Base-by-base conservation (phyloP, 2,888 invertebrate genomes). In the Meteorus colon region DNA sequence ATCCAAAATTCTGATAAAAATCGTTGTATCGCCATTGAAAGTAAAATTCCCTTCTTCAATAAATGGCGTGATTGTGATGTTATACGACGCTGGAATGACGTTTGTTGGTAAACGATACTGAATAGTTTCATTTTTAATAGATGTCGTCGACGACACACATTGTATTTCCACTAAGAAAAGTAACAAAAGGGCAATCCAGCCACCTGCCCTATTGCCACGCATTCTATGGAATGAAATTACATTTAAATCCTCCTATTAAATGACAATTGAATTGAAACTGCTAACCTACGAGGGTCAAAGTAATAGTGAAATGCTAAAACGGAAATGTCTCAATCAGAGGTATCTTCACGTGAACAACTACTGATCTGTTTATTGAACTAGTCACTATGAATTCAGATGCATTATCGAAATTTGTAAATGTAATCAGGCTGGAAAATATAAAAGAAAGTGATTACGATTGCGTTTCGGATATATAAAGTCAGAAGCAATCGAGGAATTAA, bases 51-150 rank as follows among this genome's bases (percentile, higher is more conserved):
- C 85, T 51, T 90, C 89, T 59, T 85, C 85, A 0, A 93, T 91
- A 70, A 92, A 85, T 0, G 92, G 87, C 79, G 86, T 89, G 0
- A 93, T 87, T 48, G 86, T 86, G 16, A 93, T 89, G 67, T 91
- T 91, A 83, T 93, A 93, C 79, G 90, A 90, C 0, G 89, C 89
- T 0, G 93, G 93, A 37, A 82, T 84, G 0, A 91, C 89, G 29
- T 90, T 89, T 10, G 89, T 90, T 0, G 93, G 92, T 14, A 93
- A 88, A 0, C 92, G 89, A 84, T 92, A 92, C 29, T 77, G 74
- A 45, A 76, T 69, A 4, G 59, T 68, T 14, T n/a, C 31, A 48
- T 71, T 24, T 19, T 19, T 19, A 41, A 34, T 19, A 8, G 34
- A 6, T 34, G 37, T n/a, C 37, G 65, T 37, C 8, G 65, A 63